Evolutionary conservation across 2,888 invertebrate genomes (phyloP).

Genomic region (Acrocyrtus sp.): DNA sequence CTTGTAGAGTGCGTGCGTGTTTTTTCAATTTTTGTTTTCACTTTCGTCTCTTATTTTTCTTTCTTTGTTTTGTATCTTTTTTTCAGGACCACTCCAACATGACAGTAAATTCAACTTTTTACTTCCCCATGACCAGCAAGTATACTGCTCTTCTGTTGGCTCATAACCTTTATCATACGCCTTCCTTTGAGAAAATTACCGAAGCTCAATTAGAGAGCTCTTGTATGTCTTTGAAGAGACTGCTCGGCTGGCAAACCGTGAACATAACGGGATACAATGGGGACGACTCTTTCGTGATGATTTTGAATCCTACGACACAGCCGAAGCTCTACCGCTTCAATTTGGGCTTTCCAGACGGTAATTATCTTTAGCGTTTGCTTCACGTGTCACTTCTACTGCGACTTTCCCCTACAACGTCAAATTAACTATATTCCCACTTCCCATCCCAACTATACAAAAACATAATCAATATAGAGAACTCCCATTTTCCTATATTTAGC

Average conservation of each 20-base stretch:
- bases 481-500: no score
- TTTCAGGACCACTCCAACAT: constrained; percentile 28
- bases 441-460: no score
- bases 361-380: constrained; percentile 14
- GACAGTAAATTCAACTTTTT: constrained; percentile 31
- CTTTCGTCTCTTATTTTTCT: no score
- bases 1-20: no score
- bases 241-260: constrained; percentile 17
- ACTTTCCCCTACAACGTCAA: no score
- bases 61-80: neutral
- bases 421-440: no score
- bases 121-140: constrained; percentile 34
- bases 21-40: no score
- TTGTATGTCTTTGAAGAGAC: constrained; percentile 14
- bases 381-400: no score
- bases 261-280: constrained; percentile 35
- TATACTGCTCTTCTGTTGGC: constrained; percentile 15
- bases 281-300: neutral
- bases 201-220: constrained; percentile 34
- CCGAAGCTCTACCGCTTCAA: constrained; percentile 32
- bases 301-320: constrained; percentile 17
- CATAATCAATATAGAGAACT: no score
- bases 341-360: constrained; percentile 32
- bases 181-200: constrained; percentile 20
- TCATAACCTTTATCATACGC: constrained; percentile 28